These are phyloP conservation scores for Mesoligia furuncula DNA, from an alignment of 2,888 invertebrate genomes.

Conservation along the genomic window DNA sequence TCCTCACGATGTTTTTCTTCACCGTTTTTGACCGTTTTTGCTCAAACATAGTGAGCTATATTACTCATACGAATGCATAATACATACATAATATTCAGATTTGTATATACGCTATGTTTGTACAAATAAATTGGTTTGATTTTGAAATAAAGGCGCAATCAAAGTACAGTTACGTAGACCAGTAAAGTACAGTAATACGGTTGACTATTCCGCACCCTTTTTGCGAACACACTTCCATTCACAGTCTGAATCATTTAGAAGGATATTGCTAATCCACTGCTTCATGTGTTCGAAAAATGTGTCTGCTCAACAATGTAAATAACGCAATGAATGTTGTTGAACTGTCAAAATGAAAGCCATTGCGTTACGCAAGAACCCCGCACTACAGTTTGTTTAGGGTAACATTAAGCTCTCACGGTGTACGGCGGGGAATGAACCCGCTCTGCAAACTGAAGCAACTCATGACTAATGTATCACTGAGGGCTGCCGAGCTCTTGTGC, in stretches of 20 bases:
- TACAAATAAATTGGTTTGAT: not conserved
- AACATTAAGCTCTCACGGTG: conserved; percentile 23
- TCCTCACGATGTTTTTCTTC: no score
- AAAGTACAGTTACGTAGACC: no score
- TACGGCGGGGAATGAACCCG: not conserved
- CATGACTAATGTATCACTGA: conserved; percentile 22
- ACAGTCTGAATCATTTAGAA: no score
- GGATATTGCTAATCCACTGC: no score
- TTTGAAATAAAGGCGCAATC: not conserved
- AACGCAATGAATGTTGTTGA: not conserved
- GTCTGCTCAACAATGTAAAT: no score
- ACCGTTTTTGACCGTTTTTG: no score
- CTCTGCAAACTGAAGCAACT: not conserved
- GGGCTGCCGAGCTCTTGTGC: not conserved
- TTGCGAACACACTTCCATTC: no score
- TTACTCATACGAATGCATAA: not conserved
- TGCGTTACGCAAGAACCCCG: not conserved
- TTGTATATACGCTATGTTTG: not conserved
- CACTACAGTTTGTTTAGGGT: not conserved
- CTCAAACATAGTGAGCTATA: not conserved
- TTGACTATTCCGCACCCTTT: no score
- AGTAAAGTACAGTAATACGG: no score
- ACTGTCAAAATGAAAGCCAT: not conserved
- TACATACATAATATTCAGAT: not conserved
- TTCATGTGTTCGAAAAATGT: no score